Evolutionary conservation across 2,888 invertebrate species (phyloP).

Genomic region (Pristionchus mayeri): DNA sequence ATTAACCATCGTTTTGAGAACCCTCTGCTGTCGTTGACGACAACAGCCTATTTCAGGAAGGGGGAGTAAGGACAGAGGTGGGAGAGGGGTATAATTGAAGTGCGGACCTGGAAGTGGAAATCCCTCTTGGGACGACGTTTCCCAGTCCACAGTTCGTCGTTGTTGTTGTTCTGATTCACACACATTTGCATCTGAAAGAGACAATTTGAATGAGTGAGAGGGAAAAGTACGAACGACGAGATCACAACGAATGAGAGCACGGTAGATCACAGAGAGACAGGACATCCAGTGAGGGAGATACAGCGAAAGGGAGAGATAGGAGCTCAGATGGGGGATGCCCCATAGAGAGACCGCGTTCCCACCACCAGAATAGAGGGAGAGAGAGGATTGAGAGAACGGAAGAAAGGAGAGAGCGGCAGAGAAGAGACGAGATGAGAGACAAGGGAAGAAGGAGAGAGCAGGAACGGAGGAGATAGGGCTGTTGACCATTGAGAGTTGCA

Average conservation of each 20-base stretch:
- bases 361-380: background rate
- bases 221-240: background rate
- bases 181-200: constrained; percentile 49
- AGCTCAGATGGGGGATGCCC: constrained; percentile 30
- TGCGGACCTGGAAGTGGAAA: constrained; percentile 49
- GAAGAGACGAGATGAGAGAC: background rate
- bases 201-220: background rate
- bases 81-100: background rate
- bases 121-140: constrained; percentile 47
- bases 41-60: constrained; percentile 1
- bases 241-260: background rate
- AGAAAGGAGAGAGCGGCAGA: background rate
- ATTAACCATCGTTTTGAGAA: constrained; percentile 5
- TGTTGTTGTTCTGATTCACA: constrained; percentile 45
- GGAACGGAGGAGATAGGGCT: constrained; percentile 14
- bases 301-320: background rate
- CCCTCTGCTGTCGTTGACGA: background rate
- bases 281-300: background rate
- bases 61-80: background rate
- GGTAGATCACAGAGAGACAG: background rate
- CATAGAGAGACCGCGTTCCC: background rate
- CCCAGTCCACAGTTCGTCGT: constrained; percentile 22
- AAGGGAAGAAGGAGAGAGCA: background rate
- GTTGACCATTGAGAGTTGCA: constrained; percentile 5
- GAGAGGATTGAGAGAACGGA: background rate